These are phyloP conservation scores for Philereme vetulata DNA, from an alignment of 2,888 invertebrate species.

Conservation along the genomic window DNA sequence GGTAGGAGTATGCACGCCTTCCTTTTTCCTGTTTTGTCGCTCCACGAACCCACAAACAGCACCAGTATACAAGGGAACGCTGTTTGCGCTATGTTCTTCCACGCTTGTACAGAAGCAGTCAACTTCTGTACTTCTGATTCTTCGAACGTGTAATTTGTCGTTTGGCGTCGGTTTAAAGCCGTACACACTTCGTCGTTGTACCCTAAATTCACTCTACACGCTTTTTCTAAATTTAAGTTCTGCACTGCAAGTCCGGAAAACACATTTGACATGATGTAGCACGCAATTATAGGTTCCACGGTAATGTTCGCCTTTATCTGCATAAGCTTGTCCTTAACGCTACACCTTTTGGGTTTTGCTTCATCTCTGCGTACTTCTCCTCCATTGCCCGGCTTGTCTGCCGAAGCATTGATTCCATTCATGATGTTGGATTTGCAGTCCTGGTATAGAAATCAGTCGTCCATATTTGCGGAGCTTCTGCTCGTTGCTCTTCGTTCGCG, in stretches of 20 bases:
- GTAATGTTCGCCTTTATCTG: constrained; percentile 85
- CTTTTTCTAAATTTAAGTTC: constrained; percentile 93
- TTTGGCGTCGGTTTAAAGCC: constrained; percentile 88
- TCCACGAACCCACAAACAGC: constrained; percentile 86
- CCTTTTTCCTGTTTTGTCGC: constrained; percentile 83
- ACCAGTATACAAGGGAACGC: constrained; percentile 82
- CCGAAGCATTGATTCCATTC: constrained; percentile 70
- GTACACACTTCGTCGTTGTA: constrained; percentile 89
- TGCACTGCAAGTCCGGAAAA: constrained; percentile 91
- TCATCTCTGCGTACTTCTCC: constrained; percentile 58
- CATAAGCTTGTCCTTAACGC: constrained; percentile 71
- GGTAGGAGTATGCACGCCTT: constrained; percentile 85
- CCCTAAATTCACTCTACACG: constrained; percentile 91
- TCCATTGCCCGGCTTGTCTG: constrained; percentile 62
- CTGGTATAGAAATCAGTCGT: constrained; percentile 46
- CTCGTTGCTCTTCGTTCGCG: constrained; percentile 37
- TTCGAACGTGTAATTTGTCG: constrained; percentile 86
- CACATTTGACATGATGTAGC: constrained; percentile 87
- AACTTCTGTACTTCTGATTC: constrained; percentile 86
- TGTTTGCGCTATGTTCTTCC: constrained; percentile 84
- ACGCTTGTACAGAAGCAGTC: constrained; percentile 82
- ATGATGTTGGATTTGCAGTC: constrained; percentile 47
- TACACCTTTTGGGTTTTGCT: constrained; percentile 55
- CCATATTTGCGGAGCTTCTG: constrained; percentile 50
- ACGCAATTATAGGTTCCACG: constrained; percentile 87